Conservation (phyloP, 1,140 invertebrate species). For the Holcopasites calliopsidis region DNA sequence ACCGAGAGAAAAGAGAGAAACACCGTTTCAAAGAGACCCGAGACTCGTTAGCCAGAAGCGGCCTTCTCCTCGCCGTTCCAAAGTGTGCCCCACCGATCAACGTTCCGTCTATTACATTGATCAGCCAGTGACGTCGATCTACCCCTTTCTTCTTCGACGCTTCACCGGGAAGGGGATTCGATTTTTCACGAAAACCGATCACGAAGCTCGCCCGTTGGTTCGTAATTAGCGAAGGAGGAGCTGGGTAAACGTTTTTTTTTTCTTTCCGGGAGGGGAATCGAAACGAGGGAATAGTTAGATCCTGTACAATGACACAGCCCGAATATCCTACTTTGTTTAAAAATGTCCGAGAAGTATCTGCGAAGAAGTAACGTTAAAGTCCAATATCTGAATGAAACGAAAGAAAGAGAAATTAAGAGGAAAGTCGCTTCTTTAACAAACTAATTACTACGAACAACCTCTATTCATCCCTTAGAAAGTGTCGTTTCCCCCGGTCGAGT, state of each 20-base stretch:
- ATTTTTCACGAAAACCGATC: slow-evolving; percentile 28
- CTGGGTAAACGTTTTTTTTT: not conserved
- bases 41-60: slow-evolving; percentile 63
- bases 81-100: slow-evolving; percentile 18
- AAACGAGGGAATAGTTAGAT: too few relatives aligned
- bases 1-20: slow-evolving; percentile 56
- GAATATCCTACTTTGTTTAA: too few relatives aligned
- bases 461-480: too few relatives aligned
- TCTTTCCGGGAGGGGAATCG: not conserved
- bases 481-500: not conserved
- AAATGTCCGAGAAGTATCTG: too few relatives aligned
- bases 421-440: not conserved
- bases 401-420: not conserved
- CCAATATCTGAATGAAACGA: not conserved
- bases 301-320: too few relatives aligned
- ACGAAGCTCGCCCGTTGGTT: not conserved
- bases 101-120: slow-evolving; percentile 36
- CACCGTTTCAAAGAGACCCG: slow-evolving; percentile 64
- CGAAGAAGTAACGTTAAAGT: not conserved
- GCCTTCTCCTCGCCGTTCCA: slow-evolving; percentile 32
- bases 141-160: not conserved
- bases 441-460: too few relatives aligned
- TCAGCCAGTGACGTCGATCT: slow-evolving; percentile 8
- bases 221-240: slow-evolving; percentile 4
- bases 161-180: not conserved